Evolutionary conservation across 1,140 invertebrate species (phyloP).

Genomic region (Venustaconcha ellipsiformis): DNA sequence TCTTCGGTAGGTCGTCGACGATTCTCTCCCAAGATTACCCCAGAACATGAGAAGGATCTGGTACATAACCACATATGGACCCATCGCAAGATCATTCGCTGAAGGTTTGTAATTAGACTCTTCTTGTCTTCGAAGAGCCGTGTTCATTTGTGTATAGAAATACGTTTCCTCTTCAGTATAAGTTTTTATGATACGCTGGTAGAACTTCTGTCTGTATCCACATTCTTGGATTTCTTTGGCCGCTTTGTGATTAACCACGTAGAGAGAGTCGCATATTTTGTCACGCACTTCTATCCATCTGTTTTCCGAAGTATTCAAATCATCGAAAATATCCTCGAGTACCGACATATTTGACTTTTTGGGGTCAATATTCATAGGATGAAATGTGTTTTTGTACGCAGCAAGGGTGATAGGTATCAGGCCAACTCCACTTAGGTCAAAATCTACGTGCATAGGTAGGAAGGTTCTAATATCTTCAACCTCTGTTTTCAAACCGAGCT

Average conservation of each 20-base stretch:
- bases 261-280: slow-evolving; percentile 9
- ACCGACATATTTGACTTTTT: slow-evolving; percentile 4
- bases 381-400: slow-evolving; percentile 21
- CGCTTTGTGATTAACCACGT: slow-evolving; percentile 10
- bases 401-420: slow-evolving; percentile 11
- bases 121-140: slow-evolving; percentile 15
- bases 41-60: slow-evolving; percentile 22
- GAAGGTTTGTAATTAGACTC: slow-evolving; percentile 11
- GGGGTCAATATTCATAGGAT: slow-evolving; percentile 2
- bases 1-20: slow-evolving; percentile 5
- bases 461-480: not conserved
- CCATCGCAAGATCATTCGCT: slow-evolving; percentile 20
- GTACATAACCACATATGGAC: slow-evolving; percentile 26
- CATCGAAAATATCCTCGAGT: slow-evolving; percentile 6
- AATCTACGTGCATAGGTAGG: slow-evolving; percentile 3
- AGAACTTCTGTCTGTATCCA: not conserved
- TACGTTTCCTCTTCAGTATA: slow-evolving; percentile 19
- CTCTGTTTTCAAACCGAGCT: not conserved
- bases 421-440: not conserved
- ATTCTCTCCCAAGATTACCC: slow-evolving; percentile 5
- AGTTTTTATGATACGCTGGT: slow-evolving; percentile 7
- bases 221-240: not conserved
- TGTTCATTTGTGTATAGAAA: slow-evolving; percentile 15
- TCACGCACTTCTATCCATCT: slow-evolving; percentile 16
- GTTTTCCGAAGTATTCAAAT: not conserved